These are phyloP conservation scores for Aspidiotus destructor DNA, from an alignment of 2,888 invertebrate species.

Conservation along the genomic window DNA sequence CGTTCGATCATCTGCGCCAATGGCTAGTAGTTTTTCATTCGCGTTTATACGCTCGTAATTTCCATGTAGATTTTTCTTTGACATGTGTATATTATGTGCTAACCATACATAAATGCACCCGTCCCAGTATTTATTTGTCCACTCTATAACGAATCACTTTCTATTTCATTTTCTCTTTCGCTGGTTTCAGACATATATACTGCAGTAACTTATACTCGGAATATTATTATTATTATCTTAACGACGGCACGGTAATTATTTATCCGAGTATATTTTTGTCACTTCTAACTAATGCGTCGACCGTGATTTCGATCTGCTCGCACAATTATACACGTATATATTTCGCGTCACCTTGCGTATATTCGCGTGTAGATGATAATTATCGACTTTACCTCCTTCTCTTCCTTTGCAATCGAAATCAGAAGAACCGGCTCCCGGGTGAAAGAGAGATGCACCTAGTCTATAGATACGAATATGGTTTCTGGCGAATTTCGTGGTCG, in stretches of 20 bases:
- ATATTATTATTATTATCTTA: not conserved
- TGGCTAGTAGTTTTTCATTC: too few species aligned
- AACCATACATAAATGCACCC: not conserved
- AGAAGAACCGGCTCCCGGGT: too few species aligned
- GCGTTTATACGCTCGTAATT: not conserved
- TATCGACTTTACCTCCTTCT: too few species aligned
- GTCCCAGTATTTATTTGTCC: not conserved
- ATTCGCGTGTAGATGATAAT: too few species aligned
- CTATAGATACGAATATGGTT: too few species aligned
- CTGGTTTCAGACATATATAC: not conserved
- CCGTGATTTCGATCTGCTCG: not conserved
- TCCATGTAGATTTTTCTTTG: not conserved
- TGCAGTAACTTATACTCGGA: too few species aligned
- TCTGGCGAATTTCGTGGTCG: too few species aligned
- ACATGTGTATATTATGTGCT: not conserved
- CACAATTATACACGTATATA: not conserved
- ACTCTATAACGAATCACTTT: constrained; percentile 1
- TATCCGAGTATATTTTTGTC: not conserved
- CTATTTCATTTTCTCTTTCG: constrained; percentile 2
- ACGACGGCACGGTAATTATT: not conserved
- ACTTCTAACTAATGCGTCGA: not conserved
- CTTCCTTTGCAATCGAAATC: too few species aligned
- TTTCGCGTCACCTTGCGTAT: not conserved
- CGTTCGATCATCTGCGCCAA: too few species aligned
- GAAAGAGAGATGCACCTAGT: too few species aligned